Percentiles rank a stretch among this genome's conserved stretches.
These are phyloP conservation scores for Trachemys scripta DNA, from an alignment of 2,113 vertebrate species.

Conservation along the genomic window DNA sequence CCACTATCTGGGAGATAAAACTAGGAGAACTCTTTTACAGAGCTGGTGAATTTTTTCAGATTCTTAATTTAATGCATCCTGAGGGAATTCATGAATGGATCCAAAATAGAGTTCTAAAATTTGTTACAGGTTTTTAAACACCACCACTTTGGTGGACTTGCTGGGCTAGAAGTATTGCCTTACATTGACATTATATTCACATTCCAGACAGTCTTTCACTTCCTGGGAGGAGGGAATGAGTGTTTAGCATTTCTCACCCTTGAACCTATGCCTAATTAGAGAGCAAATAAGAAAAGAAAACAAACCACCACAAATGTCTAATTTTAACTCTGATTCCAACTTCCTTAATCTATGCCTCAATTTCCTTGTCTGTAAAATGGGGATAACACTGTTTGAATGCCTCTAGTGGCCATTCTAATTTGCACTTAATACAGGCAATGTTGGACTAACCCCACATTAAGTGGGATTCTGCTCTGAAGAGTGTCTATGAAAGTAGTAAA, in stretches of 20 bases:
- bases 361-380: constrained; percentile 33
- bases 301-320: neutral
- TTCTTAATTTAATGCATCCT: accelerated
- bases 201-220: neutral
- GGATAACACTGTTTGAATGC: neutral
- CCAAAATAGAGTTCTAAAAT: neutral
- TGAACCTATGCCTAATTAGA: constrained; percentile 31
- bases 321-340: neutral
- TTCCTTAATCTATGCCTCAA: neutral
- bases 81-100: neutral
- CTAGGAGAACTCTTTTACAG: neutral
- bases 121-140: neutral
- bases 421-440: neutral
- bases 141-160: neutral
- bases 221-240: constrained; percentile 33
- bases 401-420: neutral
- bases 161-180: neutral
- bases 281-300: neutral
- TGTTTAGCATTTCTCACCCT: constrained; percentile 21
- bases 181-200: neutral
- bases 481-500: accelerated
- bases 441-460: accelerated
- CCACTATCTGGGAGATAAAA: neutral
- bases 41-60: neutral
- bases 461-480: accelerated